Conservation (phyloP, 1,140 invertebrate species). For the fruit fly (Drosophila melanogaster) region DNA sequence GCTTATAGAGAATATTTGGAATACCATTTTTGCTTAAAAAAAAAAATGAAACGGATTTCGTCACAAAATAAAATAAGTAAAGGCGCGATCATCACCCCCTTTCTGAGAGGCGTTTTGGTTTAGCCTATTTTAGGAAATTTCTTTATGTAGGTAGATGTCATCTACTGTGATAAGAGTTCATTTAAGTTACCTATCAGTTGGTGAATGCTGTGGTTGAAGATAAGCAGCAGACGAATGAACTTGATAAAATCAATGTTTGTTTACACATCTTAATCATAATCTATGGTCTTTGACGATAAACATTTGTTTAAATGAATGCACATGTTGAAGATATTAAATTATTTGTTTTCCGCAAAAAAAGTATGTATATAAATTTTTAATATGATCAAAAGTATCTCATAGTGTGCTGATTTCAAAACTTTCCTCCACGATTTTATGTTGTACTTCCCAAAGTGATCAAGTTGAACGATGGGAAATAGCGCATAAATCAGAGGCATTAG, state of each 20-base stretch:
- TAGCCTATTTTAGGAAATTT: too few species aligned
- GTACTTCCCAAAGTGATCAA: slow-evolving; percentile 52
- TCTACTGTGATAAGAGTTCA: slow-evolving; percentile 1
- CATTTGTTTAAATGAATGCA: too few species aligned
- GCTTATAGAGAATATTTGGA: too few species aligned
- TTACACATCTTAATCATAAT: neutral
- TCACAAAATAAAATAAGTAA: neutral
- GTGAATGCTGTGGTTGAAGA: neutral
- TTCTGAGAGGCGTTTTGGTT: too few species aligned
- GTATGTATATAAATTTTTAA: neutral
- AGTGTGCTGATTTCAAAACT: slow-evolving; percentile 6
- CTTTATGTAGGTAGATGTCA: neutral
- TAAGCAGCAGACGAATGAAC: neutral
- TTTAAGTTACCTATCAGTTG: neutral
- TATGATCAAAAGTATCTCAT: neutral
- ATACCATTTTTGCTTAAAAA: too few species aligned
- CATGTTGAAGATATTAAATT: too few species aligned
- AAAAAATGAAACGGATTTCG: too few species aligned
- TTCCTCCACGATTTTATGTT: slow-evolving; percentile 29
- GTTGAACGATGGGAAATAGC: slow-evolving; percentile 59
- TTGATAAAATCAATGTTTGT: neutral
- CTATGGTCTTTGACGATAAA: neutral
- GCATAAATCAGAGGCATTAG: slow-evolving; percentile 64
- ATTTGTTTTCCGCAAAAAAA: neutral
- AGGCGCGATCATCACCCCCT: too few species aligned